Evolutionary conservation across 2,888 invertebrate genomes (phyloP), one percentile per base, ranked within the genome.

Genomic region (Aphodius sticticus): DNA sequence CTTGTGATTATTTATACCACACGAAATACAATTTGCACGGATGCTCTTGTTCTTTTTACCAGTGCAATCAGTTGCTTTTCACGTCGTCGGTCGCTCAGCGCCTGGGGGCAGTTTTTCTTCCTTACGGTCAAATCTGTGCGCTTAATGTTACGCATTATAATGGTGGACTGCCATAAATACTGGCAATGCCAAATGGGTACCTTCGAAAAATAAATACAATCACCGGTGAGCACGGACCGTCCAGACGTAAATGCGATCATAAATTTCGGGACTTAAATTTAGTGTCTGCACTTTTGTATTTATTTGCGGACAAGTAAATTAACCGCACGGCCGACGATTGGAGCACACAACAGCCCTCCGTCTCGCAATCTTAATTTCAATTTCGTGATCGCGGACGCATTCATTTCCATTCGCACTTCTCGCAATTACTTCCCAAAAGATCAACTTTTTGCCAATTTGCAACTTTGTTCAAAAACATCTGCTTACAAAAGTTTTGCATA

Each of bases 181-280:
- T 75, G 76, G 77, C 80, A 76, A 80, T 82, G 82, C 82, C 81
- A 82, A 83, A 83, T 81, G 81, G 81, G 81, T 81, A 82, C 81
- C 78, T 81, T 75, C 80, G 78, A 82, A 83, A 83, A 83, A 83
- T 83, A 83, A 83, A 83, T 83, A 82, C 82, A 82, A 83, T 82
- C 80, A 80, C 81, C 78, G 74, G 9, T 78, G 81, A 78, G 80
- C 82, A 82, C 80, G 81, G 80, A 53, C 81, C 76, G 82, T 83
- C 83, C 82, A 82, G 83, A 83, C 83, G 80, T 82, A 82, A 82
- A 83, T 81, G 83, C 81, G 80, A 82, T 82, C 83, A 81, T 83
- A 83, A 83, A 83, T 82, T 83, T 81, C 78, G 81, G 53, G 80
- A 79, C 79, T 82, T 81, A 81, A 82, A 82, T 82, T 82, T 82